These are phyloP conservation scores for Anthophora plumipes DNA, from an alignment of 2,888 invertebrate genomes.

Conservation along the genomic window DNA sequence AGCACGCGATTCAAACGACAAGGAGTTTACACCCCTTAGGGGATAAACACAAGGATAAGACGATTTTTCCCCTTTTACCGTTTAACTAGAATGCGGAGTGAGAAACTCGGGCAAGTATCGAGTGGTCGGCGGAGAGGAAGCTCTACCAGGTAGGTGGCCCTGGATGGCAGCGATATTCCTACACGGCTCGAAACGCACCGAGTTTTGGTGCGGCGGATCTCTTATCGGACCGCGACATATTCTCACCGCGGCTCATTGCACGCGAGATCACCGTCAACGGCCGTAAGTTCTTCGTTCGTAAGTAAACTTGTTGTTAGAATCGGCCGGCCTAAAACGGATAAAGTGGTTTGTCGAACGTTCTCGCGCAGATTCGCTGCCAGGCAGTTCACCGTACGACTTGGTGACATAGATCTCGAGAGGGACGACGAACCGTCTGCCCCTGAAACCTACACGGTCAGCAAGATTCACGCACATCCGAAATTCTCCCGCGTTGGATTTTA, in stretches of 20 bases:
- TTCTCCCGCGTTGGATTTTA: constrained; percentile 97
- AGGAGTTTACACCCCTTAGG: too few relatives aligned
- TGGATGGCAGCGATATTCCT: constrained; percentile 98
- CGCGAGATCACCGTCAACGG: constrained; percentile 94
- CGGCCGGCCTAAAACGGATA: not conserved
- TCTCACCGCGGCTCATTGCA: constrained; percentile 97
- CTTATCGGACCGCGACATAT: constrained; percentile 92
- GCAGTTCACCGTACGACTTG: constrained; percentile 95
- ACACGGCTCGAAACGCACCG: constrained; percentile 92
- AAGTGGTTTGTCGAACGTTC: not conserved
- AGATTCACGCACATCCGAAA: constrained; percentile 92
- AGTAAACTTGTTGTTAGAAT: not conserved
- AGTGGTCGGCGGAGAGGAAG: constrained; percentile 95
- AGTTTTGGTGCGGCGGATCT: constrained; percentile 98
- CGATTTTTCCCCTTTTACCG: too few relatives aligned
- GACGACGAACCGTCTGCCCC: constrained; percentile 95
- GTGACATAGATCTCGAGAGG: constrained; percentile 93
- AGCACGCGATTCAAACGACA: too few relatives aligned
- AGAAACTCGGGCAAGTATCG: constrained; percentile 93
- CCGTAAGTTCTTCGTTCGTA: constrained; percentile 88
- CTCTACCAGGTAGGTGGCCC: constrained; percentile 95
- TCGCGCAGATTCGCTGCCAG: constrained; percentile 92
- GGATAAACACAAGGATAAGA: too few relatives aligned
- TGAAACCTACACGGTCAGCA: constrained; percentile 91
- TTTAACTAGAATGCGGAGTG: constrained; percentile 92